Base-by-base conservation (phyloP, 2,888 invertebrate species). In the Microctonus aethiopoides region DNA sequence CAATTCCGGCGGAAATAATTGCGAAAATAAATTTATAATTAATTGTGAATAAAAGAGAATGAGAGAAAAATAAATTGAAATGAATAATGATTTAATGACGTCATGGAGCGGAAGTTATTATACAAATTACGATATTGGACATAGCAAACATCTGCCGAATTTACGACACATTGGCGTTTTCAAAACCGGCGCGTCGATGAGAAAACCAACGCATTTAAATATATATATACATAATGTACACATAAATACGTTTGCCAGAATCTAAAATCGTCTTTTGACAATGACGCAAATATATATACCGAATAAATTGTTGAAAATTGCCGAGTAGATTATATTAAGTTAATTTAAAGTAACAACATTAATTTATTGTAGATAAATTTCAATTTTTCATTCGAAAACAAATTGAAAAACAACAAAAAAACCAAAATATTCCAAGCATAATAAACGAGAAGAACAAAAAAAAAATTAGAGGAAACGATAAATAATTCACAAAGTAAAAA, bases 201-300 rank as follows among this genome's bases (percentile, higher is more conserved):
- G 63, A 69, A 64, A 24, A 66, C 57, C 56, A 32, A 56, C 56
- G 57, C 57, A 41, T 26, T 32, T 11, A 32, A 11, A 11, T 22
- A 60, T 11, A 39, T 22, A n/a, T 1, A 16, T 46, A 46, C 7
- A 46, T 46, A 46, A 51, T 29, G 13, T 72, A 73, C 72, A 75
- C 72, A 66, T 74, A 52, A 73, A 71, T 64, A 76, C 78, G 78
- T 79, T 79, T 82, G 83, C 83, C 83, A 83, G 80, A 79, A 62
- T 84, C 84, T 84, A 84, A 84, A 84, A 84, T 76, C 82, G 83
- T 84, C 82, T 79, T 76, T 75, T 79, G 81, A 83, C 83, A 84
- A 81, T 83, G 83, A 83, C 84, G 83, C 78, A 83, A 83, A 81
- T 46, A 46, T 46, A 83, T 80, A 59, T 54, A 80, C 72, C 78